Percentiles rank a stretch among this genome's conserved stretches.
Evolutionary conservation across 2,113 vertebrate genomes (phyloP).

Genomic region (Acanthisitta chloris): DNA sequence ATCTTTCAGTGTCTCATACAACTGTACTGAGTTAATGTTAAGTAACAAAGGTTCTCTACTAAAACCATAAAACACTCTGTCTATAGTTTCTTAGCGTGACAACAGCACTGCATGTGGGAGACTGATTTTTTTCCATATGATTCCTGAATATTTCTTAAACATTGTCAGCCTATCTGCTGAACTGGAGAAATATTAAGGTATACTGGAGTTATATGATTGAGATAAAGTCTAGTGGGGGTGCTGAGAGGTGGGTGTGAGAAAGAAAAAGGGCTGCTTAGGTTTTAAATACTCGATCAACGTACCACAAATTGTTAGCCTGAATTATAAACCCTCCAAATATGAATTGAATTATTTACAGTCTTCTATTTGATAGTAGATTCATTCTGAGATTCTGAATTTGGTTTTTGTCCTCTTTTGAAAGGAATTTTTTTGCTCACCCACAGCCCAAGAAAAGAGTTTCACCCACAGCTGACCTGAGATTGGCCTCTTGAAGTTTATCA

Average conservation of each 20-base stretch:
- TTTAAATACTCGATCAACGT: neutral
- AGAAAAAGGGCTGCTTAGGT: neutral
- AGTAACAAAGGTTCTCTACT: constrained; percentile 10
- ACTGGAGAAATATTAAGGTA: neutral
- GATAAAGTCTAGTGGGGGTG: neutral
- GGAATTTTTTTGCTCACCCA: neutral
- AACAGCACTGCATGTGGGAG: neutral
- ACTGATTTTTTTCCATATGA: constrained; percentile 19
- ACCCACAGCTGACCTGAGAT: neutral
- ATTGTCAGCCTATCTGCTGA: neutral
- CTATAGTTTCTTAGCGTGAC: constrained; percentile 17
- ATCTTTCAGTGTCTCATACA: constrained; percentile 59
- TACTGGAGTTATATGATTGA: neutral
- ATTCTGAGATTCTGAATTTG: neutral
- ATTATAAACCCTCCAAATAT: neutral
- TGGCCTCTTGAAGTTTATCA: neutral
- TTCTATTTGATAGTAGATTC: neutral
- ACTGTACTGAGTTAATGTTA: constrained; percentile 15
- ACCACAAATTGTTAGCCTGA: neutral
- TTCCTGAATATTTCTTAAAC: neutral
- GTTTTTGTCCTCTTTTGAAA: neutral
- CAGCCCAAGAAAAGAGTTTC: neutral
- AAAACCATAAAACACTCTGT: constrained; percentile 26
- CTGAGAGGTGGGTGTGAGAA: neutral
- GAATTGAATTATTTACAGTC: neutral